Percentiles rank a stretch among this genome's conserved stretches.
Conservation (phyloP, 2,797 vertebrate genomes). For the Molossus molossus region DNA sequence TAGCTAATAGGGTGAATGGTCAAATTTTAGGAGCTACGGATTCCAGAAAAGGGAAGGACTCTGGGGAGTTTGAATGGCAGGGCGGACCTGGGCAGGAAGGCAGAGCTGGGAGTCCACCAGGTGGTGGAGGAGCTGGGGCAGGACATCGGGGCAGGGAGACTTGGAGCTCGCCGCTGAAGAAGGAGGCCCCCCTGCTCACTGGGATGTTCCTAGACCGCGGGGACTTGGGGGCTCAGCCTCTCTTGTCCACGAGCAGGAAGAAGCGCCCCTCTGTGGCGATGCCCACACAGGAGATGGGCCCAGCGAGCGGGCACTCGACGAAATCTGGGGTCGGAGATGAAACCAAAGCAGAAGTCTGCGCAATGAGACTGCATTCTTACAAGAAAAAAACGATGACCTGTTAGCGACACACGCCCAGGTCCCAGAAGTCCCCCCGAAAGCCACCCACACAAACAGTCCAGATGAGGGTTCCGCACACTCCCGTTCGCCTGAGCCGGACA, state of each 20-base stretch:
- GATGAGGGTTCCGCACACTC: not conserved
- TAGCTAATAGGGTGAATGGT: not conserved
- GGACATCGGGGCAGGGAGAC: not conserved
- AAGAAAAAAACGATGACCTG: not conserved
- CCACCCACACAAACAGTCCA: not conserved
- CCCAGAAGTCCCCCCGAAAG: not conserved
- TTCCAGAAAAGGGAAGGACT: not conserved
- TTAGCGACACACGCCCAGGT: not conserved
- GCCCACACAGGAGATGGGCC: not conserved
- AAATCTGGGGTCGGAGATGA: not conserved
- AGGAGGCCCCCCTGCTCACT: not conserved
- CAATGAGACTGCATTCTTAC: not conserved
- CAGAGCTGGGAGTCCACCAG: not conserved
- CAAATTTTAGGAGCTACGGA: not conserved
- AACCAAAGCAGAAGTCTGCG: not conserved
- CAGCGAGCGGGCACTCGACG: not conserved
- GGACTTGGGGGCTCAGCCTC: not conserved
- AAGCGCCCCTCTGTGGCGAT: too few relatives aligned
- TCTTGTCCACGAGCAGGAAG: not conserved
- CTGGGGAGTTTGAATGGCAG: not conserved
- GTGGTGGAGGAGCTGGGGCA: not conserved
- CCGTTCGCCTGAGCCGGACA: not conserved
- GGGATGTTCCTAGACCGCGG: not conserved
- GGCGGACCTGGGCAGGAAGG: not conserved
- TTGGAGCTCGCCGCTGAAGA: rapidly evolving